Conservation (phyloP, 2,113 vertebrate genomes). For the Ictidomys tridecemlineatus region DNA sequence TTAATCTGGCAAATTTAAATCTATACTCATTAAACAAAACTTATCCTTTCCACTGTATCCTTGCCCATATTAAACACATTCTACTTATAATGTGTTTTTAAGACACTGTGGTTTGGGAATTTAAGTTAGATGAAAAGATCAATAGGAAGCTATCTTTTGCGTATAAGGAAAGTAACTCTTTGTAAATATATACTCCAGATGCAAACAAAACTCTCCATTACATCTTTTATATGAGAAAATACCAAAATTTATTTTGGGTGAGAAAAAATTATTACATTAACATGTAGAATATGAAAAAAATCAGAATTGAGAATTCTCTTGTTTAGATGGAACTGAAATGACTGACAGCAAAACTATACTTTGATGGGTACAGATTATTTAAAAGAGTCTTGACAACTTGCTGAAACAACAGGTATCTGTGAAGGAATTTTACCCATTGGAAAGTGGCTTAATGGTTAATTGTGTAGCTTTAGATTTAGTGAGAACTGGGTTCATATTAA, state of each 20-base stretch:
- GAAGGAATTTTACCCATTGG: no score
- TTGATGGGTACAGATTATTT: not conserved
- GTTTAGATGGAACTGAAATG: not conserved
- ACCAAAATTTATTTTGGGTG: not conserved
- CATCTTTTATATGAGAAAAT: not conserved
- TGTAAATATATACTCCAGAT: not conserved
- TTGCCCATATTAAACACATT: not conserved
- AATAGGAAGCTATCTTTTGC: not conserved
- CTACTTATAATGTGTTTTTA: not conserved
- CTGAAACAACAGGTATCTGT: no score
- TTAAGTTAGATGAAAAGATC: slow-evolving; percentile 41
- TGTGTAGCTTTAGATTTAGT: not conserved
- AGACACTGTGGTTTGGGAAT: not conserved
- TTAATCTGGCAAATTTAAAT: not conserved
- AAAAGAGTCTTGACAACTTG: not conserved
- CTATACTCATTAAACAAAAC: not conserved
- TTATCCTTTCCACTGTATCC: not conserved
- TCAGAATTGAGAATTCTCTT: not conserved
- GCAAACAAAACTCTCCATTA: not conserved
- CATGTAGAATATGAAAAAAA: not conserved
- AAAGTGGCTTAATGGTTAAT: not conserved
- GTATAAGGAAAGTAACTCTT: not conserved
- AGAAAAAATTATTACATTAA: not conserved
- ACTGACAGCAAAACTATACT: not conserved
- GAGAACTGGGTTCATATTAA: not conserved